A percentile compares a stretch with the other conserved stretches of the same genome.
Conservation (phyloP, 2,113 vertebrate genomes). For the Strigops habroptila region DNA sequence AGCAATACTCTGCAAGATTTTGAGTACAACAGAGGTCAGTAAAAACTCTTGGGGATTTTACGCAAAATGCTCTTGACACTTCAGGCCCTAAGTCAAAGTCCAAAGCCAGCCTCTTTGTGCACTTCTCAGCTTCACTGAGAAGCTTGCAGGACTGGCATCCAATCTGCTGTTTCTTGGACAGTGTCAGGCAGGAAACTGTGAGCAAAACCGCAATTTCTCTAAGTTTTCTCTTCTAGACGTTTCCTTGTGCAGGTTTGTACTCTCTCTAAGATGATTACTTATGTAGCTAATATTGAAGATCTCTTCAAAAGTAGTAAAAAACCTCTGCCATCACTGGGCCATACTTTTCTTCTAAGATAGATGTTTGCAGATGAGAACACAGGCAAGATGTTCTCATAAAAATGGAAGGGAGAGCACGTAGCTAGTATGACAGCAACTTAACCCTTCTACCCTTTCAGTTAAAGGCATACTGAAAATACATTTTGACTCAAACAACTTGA, state of each 20-base stretch:
- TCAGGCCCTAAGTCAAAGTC: background rate
- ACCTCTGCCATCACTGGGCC: background rate
- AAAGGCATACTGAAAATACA: conserved; percentile 24
- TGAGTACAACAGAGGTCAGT: background rate
- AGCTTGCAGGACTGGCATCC: background rate
- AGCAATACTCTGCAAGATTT: background rate
- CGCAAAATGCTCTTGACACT: background rate
- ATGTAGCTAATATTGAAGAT: background rate
- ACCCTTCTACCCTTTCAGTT: conserved; percentile 46
- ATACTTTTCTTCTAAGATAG: conserved; percentile 5
- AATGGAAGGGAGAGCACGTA: conserved; percentile 26
- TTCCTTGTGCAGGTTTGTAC: background rate
- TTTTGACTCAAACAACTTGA: conserved; percentile 25
- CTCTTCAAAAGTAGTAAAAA: background rate
- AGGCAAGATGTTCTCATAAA: conserved; percentile 30
- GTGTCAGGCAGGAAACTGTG: background rate
- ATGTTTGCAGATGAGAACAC: background rate
- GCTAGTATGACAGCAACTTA: conserved; percentile 1
- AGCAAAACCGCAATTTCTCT: background rate
- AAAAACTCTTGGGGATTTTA: background rate
- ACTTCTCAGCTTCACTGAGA: background rate
- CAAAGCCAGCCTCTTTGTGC: background rate
- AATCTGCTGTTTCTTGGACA: background rate
- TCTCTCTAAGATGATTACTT: background rate
- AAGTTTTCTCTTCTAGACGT: background rate